Evolutionary conservation across 2,797 vertebrate genomes (phyloP).

Genomic region (Thaleichthys pacificus): DNA sequence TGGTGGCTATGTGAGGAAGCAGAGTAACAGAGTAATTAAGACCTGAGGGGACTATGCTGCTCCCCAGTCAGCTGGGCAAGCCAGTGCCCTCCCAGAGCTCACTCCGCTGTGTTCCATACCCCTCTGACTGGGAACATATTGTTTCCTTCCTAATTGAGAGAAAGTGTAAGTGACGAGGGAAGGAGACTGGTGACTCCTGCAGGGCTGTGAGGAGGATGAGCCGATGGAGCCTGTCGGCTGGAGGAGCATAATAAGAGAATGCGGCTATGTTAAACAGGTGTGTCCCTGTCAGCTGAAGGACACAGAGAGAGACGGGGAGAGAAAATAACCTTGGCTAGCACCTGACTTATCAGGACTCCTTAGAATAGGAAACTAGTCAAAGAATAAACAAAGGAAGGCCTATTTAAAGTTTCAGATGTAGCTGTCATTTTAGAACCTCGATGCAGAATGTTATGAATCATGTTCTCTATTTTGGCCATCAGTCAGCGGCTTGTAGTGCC

Average conservation of each 20-base stretch:
- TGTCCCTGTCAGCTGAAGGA: constrained; percentile 59
- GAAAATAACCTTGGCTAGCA: constrained; percentile 34
- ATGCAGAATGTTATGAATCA: constrained; percentile 45
- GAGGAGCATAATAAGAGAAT: constrained; percentile 55
- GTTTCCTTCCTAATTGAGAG: constrained; percentile 38
- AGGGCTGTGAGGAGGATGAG: constrained; percentile 42
- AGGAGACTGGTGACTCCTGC: background rate
- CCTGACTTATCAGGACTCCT: background rate
- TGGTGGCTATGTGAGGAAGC: constrained; percentile 1
- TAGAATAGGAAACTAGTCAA: constrained; percentile 17
- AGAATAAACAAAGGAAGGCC: constrained; percentile 34
- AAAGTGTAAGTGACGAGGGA: constrained; percentile 33
- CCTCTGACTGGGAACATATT: constrained; percentile 31
- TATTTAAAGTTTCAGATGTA: constrained; percentile 49
- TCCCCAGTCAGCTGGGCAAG: background rate
- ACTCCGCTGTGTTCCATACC: constrained; percentile 15
- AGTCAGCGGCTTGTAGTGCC: constrained; percentile 35
- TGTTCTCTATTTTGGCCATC: constrained; percentile 49
- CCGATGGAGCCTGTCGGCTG: constrained; percentile 22
- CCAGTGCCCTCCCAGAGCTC: background rate
- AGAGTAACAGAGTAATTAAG: constrained; percentile 23
- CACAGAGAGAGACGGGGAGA: constrained; percentile 12
- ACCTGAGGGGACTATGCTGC: constrained; percentile 6
- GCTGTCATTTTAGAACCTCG: constrained; percentile 34
- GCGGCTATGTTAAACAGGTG: constrained; percentile 59